Base-by-base conservation (phyloP, 2,797 vertebrate genomes). In the Lacerta bilineata region DNA sequence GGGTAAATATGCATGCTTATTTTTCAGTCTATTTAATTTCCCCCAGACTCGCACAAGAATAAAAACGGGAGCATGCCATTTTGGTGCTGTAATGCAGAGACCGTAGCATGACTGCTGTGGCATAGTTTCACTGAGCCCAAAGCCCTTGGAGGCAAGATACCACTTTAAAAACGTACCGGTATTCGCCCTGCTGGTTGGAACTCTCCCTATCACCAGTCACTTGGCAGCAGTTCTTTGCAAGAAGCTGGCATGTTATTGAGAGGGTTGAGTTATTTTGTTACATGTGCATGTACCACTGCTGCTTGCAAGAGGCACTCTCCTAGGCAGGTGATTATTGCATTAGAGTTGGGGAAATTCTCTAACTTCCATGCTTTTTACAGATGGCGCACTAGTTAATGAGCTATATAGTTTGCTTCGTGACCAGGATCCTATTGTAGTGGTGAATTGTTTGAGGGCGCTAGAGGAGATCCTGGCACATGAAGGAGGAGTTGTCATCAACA, bases 401-500 rank as follows among this genome's bases (percentile, higher is more conserved):
- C 95, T 99, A 27, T 99, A 99, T 91, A 97, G 97, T 91, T 94
- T 99, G 95, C 97, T 99, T 71, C 98, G 99, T 72, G 99, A 99
- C 93, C 97, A 97, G 1, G 99, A 99, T 94, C 98, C 99, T 0
- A 98, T 99, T 68, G 98, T 99, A 77, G 98, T 99, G 36, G 98
- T 99, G 68, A 99, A 99, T 95, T 99, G 99, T 91, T 97, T 99
- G 90, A 96, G 98, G 86, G 98, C 98, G 23, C 97, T 99, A 88
- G 98, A 99, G 91, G 98, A 99, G 94, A 98, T 99, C 85, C 93
- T 99, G 87, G 98, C 97, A 92, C 97, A 97, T 43, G 99, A 99
- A 93, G 98, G 98, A 85, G 99, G 99, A 29, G 98, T 99, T 29
- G 98, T 99, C 81, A 98, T 99, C 87, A 99, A 99, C 96, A 99